phyloP scores from a whole-genome alignment of 2,113 vertebrate genomes.

The Chionis minor region DNA sequence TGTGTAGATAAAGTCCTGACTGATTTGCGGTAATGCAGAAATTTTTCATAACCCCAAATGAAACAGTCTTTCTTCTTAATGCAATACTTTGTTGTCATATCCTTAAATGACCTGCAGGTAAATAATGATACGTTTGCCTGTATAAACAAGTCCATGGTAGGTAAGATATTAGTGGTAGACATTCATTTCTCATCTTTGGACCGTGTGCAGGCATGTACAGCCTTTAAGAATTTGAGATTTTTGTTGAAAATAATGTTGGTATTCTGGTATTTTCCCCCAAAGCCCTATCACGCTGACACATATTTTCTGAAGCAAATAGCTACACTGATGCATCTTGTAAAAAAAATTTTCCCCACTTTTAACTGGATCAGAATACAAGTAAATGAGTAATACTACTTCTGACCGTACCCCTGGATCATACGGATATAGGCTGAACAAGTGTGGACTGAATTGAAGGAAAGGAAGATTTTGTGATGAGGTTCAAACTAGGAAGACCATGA shows the following conservation, averaged over 20 bases:
- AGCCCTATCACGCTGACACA: not conserved
- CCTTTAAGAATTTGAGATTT: not conserved
- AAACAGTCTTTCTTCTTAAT: not conserved
- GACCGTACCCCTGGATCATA: not conserved
- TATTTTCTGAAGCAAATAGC: not conserved
- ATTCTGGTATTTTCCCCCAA: not conserved
- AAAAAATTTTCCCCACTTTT: not conserved
- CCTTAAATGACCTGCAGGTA: not conserved
- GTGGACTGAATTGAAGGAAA: not conserved
- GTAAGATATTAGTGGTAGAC: not conserved
- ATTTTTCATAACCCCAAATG: not conserved
- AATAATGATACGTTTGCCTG: not conserved
- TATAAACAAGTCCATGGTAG: not conserved
- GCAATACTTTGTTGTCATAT: not conserved
- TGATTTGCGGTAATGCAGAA: not conserved
- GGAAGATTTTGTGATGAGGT: not conserved
- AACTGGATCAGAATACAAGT: not conserved
- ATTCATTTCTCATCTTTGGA: not conserved
- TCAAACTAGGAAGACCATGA: not conserved
- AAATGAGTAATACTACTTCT: not conserved
- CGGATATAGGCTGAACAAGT: not conserved
- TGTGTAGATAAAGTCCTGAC: not conserved
- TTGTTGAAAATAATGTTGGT: not conserved
- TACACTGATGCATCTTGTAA: not conserved
- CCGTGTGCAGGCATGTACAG: not conserved